These are phyloP conservation scores for Apotomis betuletana DNA, from an alignment of 2,888 invertebrate species.

Conservation along the genomic window DNA sequence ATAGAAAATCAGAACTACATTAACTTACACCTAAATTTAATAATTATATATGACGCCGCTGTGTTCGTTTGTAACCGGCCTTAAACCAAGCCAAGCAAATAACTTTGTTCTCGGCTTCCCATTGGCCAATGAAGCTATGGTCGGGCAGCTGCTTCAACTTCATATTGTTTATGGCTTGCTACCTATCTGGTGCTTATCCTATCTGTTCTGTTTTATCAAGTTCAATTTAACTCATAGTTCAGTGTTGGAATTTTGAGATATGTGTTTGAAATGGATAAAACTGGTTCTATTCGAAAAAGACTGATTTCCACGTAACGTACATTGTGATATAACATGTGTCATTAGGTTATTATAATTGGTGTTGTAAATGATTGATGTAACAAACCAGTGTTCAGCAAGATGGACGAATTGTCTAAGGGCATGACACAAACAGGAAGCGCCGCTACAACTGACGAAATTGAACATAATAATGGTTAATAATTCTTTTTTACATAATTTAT, in stretches of 20 bases:
- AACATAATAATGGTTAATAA: conserved; percentile 77
- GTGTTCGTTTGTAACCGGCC: conserved; percentile 13
- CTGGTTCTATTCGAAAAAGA: conserved; percentile 67
- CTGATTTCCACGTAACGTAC: conserved; percentile 62
- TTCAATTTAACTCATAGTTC: conserved; percentile 62
- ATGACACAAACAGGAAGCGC: conserved; percentile 83
- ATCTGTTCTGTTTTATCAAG: conserved; percentile 57
- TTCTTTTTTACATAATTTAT: conserved; percentile 31
- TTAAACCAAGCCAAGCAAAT: conserved; percentile 26
- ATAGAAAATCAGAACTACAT: no score
- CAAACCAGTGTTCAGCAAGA: conserved; percentile 81
- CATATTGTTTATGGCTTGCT: conserved; percentile 41
- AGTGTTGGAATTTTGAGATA: conserved; percentile 63
- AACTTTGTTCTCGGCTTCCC: conserved; percentile 19
- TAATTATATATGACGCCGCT: neutral
- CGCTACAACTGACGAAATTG: conserved; percentile 79
- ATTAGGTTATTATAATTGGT: conserved; percentile 63
- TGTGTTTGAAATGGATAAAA: conserved; percentile 74
- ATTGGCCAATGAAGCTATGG: conserved; percentile 37
- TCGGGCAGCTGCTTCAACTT: conserved; percentile 40
- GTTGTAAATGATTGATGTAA: conserved; percentile 80
- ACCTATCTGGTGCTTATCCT: conserved; percentile 38
- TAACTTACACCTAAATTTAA: no score
- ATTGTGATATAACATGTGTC: conserved; percentile 64
- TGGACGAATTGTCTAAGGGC: conserved; percentile 84